Evolutionary conservation across 2,888 invertebrate genomes (phyloP), one percentile per base, ranked within the genome.

Genomic region (Lasioglossum villosulum): DNA sequence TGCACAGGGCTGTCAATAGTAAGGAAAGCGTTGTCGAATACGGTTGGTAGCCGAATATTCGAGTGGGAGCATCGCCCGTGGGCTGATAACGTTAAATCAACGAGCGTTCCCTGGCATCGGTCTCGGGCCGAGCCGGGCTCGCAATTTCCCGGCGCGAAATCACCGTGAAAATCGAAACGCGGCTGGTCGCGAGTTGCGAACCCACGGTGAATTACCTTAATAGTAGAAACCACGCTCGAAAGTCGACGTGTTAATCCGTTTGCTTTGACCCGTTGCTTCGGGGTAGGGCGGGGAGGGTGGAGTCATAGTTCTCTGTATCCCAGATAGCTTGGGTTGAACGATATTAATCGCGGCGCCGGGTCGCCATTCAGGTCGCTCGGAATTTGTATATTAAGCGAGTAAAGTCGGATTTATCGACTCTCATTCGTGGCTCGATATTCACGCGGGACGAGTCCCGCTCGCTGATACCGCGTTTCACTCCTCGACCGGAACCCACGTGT

Each of bases 361-460:
- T 42, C 42, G 71, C 71, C 75, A 83, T 83, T 84, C 84, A 78
- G 16, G 14, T 48, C 42, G 45, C 42, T 52, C 30, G 66, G 75
- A 78, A 78, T 78, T 75, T 68, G 78, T 48, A 45, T n/a, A 48
- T 48, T 16, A 42, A 42, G 37, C 73, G 45, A n/a, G 30, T 30
- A 78, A 42, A 83, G 76, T 45, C 80, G 77, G 79, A 75, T 85
- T 89, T 87, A 85, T 79, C 80, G 77, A 76, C 71, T 84, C 77
- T 45, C 72, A 48, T 52, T 77, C 70, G 48, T 74, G 75, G 56
- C 23, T 76, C 77, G 72, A 89, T 42, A 42, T 89, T 72, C 80
- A 71, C 78, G 77, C 16, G 34, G 70, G 79, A 83, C 56, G 56
- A 12, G n/a, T n/a, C 23, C 10, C 10, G 52, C 8, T 3, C 12